Base-by-base conservation (phyloP, 1,140 invertebrate species). In the Papilio polyxenes region DNA sequence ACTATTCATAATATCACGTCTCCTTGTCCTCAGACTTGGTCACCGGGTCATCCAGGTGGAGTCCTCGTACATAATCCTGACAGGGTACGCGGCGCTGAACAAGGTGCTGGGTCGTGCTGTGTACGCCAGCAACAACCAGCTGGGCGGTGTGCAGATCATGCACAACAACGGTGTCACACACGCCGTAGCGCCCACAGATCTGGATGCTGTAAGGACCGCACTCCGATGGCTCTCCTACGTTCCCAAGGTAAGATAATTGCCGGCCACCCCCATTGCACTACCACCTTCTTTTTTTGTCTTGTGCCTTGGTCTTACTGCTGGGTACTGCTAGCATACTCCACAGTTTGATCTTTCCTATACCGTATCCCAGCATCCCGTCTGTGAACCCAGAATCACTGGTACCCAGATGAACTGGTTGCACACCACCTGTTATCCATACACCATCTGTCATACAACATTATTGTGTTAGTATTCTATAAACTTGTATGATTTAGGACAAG, bases 41-140 rank as follows among this genome's bases (percentile, higher is more conserved):
- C 92, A 94, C 81, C 89, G 92, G 1, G 97, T 99, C 0, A 99
- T 99, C 82, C 99, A 99, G 94, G 98, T 99, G 84, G 99, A 99
- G 87, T 99, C 98, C 88, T 99, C 99, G 0, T 98, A 99, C 89
- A 99, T 99, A 77, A 99, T 99, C 93, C 96, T 99, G 0, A 99
- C 99, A 0, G 99, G 99, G 9, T 98, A 98, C 87, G 97, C 96
- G 83, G 99, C 99, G 9, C 95, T 99, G 0, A 99, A 99, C 93
- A 99, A 99, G 90, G 92, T 98, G 31, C 94, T 99, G 13, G 98
- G 98, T 1, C 96, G 98, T 15, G 97, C 98, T 91, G 99, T 99
- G 0, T 99, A 99, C 94, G 99, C 99, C 1, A 99, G 98, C 72
- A 99, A 99, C 94, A 99, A 98, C 94, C 99, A 99, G 94, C 95